A percentile compares a stretch with the other conserved stretches of the same genome.
phyloP scores from a whole-genome alignment of 1,140 invertebrate species.

The Camponotus vicinus region DNA sequence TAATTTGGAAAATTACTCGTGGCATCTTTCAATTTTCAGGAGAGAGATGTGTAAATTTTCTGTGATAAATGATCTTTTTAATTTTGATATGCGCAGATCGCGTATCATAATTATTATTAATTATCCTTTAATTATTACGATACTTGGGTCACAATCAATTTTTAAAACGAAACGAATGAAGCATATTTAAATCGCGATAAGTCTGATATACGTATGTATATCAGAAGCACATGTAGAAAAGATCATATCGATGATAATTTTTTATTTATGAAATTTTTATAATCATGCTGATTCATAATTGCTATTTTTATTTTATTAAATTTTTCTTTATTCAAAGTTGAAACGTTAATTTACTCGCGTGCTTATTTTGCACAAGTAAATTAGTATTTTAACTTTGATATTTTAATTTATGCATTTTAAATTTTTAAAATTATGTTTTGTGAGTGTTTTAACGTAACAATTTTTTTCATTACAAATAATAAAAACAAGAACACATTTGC shows the following conservation, averaged over 20 bases:
- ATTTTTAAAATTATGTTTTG: background rate
- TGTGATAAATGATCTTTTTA: background rate
- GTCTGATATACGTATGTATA: background rate
- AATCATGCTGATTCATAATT: background rate
- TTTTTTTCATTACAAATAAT: background rate
- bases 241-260: background rate
- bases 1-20: conserved; percentile 2
- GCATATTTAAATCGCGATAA: background rate
- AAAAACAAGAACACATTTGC: background rate
- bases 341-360: no score
- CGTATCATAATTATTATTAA: conserved; percentile 3
- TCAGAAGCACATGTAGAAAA: no score
- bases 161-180: background rate
- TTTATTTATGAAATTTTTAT: background rate
- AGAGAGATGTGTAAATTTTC: background rate
- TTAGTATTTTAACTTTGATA: background rate
- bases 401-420: no score
- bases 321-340: no score
- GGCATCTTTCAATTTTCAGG: background rate
- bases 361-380: background rate
- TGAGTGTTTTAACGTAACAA: background rate
- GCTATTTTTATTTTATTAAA: no score
- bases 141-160: background rate
- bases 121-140: background rate
- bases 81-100: background rate